These are phyloP conservation scores for Gila robusta DNA, from an alignment of 2,797 vertebrate species.

Conservation along the genomic window DNA sequence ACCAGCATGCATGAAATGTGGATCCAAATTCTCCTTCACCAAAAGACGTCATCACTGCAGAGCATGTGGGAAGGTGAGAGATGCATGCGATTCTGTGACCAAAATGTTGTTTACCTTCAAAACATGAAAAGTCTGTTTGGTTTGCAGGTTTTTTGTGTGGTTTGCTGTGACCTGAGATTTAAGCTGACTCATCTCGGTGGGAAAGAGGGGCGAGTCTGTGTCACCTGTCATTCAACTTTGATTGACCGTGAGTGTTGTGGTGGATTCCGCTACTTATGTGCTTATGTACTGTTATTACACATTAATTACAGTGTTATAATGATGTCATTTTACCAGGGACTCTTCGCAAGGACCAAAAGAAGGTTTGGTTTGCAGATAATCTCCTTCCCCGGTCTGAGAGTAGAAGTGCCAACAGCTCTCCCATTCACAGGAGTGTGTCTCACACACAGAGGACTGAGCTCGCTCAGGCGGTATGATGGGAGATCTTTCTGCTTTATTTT, in stretches of 20 bases:
- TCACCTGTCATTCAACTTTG: conserved; percentile 94
- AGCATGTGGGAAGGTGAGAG: conserved; percentile 95
- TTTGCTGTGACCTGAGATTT: conserved; percentile 95
- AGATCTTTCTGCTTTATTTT: conserved; percentile 19
- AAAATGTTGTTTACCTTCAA: neutral
- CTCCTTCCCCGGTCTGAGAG: conserved; percentile 89
- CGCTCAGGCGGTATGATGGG: conserved; percentile 40
- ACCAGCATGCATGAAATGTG: conserved; percentile 97
- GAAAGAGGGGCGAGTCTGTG: conserved; percentile 96
- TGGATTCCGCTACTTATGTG: neutral
- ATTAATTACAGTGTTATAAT: neutral
- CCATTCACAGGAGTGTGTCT: conserved; percentile 72
- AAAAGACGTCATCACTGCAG: conserved; percentile 97
- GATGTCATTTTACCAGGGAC: conserved; percentile 69
- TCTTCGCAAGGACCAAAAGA: conserved; percentile 90
- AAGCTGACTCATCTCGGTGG: conserved; percentile 94
- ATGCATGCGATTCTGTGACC: neutral
- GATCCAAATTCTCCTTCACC: conserved; percentile 96
- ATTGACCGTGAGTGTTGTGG: conserved; percentile 86
- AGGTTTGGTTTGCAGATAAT: conserved; percentile 98
- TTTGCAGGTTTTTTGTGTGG: conserved; percentile 92
- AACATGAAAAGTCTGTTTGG: neutral
- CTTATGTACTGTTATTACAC: neutral
- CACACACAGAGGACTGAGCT: conserved; percentile 47
- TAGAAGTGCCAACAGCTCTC: conserved; percentile 91